A percentile compares a stretch with the other conserved stretches of the same genome.
Conservation (phyloP, 1,140 invertebrate genomes). For the Aphelinus certus region DNA sequence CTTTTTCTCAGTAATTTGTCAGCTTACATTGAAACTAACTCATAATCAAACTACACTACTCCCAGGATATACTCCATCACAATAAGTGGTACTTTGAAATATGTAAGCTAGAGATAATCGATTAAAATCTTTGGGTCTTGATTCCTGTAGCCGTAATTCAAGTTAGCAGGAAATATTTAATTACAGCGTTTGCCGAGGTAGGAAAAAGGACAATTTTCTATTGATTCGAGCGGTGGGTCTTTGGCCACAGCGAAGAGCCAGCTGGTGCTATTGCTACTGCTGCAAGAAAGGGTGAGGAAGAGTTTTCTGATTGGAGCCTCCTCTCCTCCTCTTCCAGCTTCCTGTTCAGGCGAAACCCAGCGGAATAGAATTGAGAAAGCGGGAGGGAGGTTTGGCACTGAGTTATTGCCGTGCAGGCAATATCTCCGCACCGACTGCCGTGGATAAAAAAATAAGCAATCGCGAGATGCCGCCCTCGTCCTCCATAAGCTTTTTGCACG, state of each 20-base stretch:
- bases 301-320: constrained; percentile 37
- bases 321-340: background rate
- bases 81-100: too few relatives aligned
- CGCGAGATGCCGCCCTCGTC: background rate
- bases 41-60: too few relatives aligned
- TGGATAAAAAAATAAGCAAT: constrained; percentile 47
- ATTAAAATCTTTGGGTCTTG: too few relatives aligned
- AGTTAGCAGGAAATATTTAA: constrained; percentile 29
- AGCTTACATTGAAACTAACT: too few relatives aligned
- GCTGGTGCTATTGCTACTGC: too few relatives aligned
- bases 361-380: constrained; percentile 40
- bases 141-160: background rate
- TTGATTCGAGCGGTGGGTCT: background rate
- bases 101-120: too few relatives aligned
- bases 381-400: constrained; percentile 38
- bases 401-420: constrained; percentile 47
- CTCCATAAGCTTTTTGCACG: background rate
- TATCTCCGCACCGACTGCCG: constrained; percentile 41
- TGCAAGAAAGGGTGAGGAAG: constrained; percentile 23
- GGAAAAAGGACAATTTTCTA: constrained; percentile 33
- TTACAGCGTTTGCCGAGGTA: constrained; percentile 27
- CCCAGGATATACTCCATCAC: too few relatives aligned
- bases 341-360: background rate
- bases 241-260: background rate
- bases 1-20: too few relatives aligned